Conservation (phyloP, 2,888 invertebrate species). For the Trypoxylon attenuatum region DNA sequence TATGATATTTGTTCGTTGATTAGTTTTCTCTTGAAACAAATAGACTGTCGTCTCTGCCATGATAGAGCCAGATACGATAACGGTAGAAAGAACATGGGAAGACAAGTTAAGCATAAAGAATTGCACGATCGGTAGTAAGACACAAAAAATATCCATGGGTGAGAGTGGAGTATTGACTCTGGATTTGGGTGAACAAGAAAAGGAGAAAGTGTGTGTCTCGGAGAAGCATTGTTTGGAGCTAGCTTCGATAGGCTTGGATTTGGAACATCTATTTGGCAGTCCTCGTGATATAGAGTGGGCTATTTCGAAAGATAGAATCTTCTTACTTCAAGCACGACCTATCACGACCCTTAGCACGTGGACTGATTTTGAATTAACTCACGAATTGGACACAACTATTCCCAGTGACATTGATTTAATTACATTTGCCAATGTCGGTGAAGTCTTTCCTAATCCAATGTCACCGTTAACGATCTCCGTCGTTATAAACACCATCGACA, state of each 20-base stretch:
- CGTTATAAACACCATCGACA: slow-evolving; percentile 62
- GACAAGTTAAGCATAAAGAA: slow-evolving; percentile 75
- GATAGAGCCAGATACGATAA: slow-evolving; percentile 85
- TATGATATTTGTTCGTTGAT: neutral
- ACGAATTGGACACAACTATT: slow-evolving; percentile 84
- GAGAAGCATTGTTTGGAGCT: slow-evolving; percentile 77
- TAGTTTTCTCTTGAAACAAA: neutral
- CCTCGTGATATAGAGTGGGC: slow-evolving; percentile 91
- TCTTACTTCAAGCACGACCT: slow-evolving; percentile 85
- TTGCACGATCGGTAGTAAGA: slow-evolving; percentile 77
- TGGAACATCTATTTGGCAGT: slow-evolving; percentile 82
- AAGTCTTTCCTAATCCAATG: slow-evolving; percentile 80
- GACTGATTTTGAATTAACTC: slow-evolving; percentile 86
- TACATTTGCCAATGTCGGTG: slow-evolving; percentile 86
- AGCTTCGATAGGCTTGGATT: slow-evolving; percentile 77
- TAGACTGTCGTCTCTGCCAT: slow-evolving; percentile 88
- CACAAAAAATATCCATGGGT: slow-evolving; percentile 75
- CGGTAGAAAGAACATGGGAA: slow-evolving; percentile 76
- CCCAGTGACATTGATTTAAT: slow-evolving; percentile 80
- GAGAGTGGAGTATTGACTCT: slow-evolving; percentile 74
- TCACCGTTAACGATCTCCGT: slow-evolving; percentile 77
- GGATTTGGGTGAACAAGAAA: slow-evolving; percentile 73
- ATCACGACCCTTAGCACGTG: slow-evolving; percentile 84
- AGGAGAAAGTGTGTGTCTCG: slow-evolving; percentile 76
- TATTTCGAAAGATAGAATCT: slow-evolving; percentile 78